phyloP scores from a whole-genome alignment of 1,140 invertebrate species.

The Leguminivora glycinivorella region DNA sequence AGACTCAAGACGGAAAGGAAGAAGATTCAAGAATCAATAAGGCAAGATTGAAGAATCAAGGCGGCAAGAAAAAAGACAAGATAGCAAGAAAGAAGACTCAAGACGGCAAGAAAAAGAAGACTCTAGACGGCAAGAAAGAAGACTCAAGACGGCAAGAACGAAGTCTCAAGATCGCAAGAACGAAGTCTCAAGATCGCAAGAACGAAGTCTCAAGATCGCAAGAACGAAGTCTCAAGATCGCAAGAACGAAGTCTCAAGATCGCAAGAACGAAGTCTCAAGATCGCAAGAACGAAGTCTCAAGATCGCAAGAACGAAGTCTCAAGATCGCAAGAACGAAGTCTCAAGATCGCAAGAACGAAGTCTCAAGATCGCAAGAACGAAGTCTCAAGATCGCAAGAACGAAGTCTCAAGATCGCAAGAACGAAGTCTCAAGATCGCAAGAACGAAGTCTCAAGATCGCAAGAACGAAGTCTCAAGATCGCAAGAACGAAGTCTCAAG shows the following conservation, averaged over 20 bases:
- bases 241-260: slow-evolving; percentile 9
- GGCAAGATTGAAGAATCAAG: slow-evolving; percentile 31
- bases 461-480: too few species aligned
- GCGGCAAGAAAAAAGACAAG: slow-evolving; percentile 11
- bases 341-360: neutral
- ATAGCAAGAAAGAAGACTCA: slow-evolving; percentile 3
- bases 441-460: too few species aligned
- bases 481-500: too few species aligned
- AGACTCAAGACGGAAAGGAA: neutral
- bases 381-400: too few species aligned
- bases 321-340: neutral
- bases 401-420: neutral
- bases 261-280: neutral
- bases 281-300: neutral
- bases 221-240: slow-evolving; percentile 2
- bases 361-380: neutral
- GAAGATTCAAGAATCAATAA: slow-evolving; percentile 27
- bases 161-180: slow-evolving; percentile 11
- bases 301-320: neutral
- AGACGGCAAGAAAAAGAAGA: slow-evolving; percentile 15
- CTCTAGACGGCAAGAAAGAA: slow-evolving; percentile 23
- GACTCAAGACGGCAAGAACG: slow-evolving; percentile 4
- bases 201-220: slow-evolving; percentile 20
- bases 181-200: too few species aligned
- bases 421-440: too few species aligned